Evolutionary conservation across 2,888 invertebrate species (phyloP), one percentile per base, ranked within the genome.

Genomic region (Eretmocerus hayati): DNA sequence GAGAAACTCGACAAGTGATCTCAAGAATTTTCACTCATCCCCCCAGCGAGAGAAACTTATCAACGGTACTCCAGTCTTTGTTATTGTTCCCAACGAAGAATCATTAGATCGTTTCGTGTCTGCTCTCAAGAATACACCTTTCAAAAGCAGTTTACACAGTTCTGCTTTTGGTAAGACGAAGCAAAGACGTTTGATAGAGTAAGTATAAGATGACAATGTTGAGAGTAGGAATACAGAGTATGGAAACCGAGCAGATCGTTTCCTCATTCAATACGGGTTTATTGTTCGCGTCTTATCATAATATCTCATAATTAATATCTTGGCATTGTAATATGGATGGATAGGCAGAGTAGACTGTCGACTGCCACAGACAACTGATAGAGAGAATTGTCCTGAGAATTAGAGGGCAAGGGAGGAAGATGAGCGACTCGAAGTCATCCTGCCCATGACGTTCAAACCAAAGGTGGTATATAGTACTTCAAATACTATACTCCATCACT

Each of bases 301-400:
- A 71, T 70, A 69, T 71, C 70, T 69, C 69, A 66, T 70, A 71
- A 71, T 71, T 71, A 71, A 71, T 71, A 71, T 69, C 71, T 62
- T 65, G 59, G 69, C 68, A 71, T 71, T 71, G 71, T 71, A 59
- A 63, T 68, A 69, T 71, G 66, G 71, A 71, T 69, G 67, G 71
- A 69, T 71, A 66, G 63, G 63, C 64, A 64, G 65, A 61, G 64
- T 65, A 62, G 65, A 62, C 65, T 66, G 66, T 62, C 62, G 65
- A 62, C 65, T 66, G 66, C 62, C 66, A 68, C 62, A 63, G 59
- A 66, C 67, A 67, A 64, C 67, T 67, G 69, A 67, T 68, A 68
- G 66, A 65, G 62, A 67, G 66, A 66, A 63, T 65, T 63, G 60
- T 62, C 58, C 61, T 58, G 59, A 59, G 56, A 61, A 15, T 31